Conservation (phyloP, 2,113 vertebrate genomes). For the Mellivora capensis region DNA sequence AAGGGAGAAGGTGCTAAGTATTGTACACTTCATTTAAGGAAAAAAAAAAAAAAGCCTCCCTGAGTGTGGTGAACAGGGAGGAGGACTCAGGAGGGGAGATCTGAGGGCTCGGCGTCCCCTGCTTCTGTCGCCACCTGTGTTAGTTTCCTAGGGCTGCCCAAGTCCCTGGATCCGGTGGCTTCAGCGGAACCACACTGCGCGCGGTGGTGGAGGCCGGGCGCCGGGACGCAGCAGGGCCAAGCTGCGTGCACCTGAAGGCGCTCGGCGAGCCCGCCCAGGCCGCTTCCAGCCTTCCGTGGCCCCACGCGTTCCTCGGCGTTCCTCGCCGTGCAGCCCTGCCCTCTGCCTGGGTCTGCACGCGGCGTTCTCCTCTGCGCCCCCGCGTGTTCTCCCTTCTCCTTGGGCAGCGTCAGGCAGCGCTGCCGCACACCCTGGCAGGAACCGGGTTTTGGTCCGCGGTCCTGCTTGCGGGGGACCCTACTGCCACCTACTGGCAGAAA, state of each 20-base stretch:
- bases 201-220: not conserved
- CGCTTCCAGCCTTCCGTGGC: not conserved
- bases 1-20: not conserved
- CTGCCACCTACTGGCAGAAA: slow-evolving; percentile 50
- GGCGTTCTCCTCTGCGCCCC: not conserved
- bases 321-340: not conserved
- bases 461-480: not conserved
- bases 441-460: rapidly evolving
- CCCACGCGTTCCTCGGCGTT: not conserved
- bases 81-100: not conserved
- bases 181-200: not conserved
- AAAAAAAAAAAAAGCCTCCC: not conserved
- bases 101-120: not conserved
- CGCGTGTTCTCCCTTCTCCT: not conserved
- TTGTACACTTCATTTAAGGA: not conserved
- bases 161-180: not conserved
- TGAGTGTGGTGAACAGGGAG: rapidly evolving
- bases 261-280: not conserved
- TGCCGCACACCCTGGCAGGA: rapidly evolving
- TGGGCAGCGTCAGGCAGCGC: not conserved
- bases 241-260: not conserved
- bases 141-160: not conserved
- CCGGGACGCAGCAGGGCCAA: not conserved
- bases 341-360: not conserved
- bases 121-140: not conserved